Evolutionary conservation across 92 coral and sea anemone genomes (phyloP).

Genomic region (Parazoanthus darwini): DNA sequence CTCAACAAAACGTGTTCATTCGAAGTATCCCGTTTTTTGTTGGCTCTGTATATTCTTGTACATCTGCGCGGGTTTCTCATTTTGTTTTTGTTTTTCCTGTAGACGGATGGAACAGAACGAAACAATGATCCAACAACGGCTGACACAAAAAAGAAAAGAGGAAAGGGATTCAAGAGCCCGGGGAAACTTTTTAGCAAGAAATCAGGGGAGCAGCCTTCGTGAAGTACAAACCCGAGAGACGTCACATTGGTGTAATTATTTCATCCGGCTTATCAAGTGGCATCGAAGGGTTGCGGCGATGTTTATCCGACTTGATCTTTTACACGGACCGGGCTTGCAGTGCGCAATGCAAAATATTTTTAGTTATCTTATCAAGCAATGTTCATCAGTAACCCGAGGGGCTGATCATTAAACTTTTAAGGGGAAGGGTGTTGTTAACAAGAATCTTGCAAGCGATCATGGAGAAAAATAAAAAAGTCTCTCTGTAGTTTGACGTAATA

Average conservation of each 20-base stretch:
- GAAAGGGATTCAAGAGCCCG: slow-evolving; percentile 86
- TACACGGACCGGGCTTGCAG: background rate
- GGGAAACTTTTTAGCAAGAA: slow-evolving; percentile 79
- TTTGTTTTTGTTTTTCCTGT: background rate
- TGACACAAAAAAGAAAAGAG: slow-evolving; percentile 51
- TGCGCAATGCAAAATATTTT: background rate
- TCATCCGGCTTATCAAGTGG: background rate
- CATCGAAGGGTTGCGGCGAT: background rate
- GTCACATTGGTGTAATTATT: slow-evolving; percentile 1
- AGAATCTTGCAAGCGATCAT: too few species aligned
- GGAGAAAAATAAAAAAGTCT: background rate
- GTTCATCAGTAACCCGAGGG: background rate
- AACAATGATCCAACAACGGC: slow-evolving; percentile 45
- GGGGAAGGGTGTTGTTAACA: background rate
- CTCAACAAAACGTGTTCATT: background rate
- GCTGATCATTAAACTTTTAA: background rate
- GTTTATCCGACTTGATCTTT: slow-evolving; percentile 2
- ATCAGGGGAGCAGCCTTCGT: slow-evolving; percentile 53
- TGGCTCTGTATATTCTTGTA: background rate
- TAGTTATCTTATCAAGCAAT: background rate
- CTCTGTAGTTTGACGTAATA: background rate
- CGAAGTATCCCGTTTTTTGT: background rate
- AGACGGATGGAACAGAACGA: slow-evolving; percentile 25
- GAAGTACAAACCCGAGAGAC: slow-evolving; percentile 29
- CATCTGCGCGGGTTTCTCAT: background rate